These are phyloP conservation scores for Lethocerus indicus DNA, from an alignment of 1,140 invertebrate species.

Conservation along the genomic window DNA sequence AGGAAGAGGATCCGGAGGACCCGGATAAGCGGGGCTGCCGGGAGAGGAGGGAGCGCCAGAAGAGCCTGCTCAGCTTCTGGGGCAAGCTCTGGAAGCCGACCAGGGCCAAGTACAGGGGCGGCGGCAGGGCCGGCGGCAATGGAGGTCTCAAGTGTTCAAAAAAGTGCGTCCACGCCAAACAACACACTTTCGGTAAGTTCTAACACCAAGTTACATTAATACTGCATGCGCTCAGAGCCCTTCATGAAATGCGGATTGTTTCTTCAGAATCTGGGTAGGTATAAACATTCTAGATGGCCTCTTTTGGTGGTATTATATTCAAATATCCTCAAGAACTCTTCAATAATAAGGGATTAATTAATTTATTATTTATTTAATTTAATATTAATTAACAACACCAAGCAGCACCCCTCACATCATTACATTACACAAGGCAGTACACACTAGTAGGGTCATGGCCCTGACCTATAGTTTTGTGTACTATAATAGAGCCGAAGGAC, in stretches of 20 bases:
- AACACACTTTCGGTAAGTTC: conserved; percentile 8
- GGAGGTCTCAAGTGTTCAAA: too few species aligned
- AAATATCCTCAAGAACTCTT: too few species aligned
- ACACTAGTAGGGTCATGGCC: too few species aligned
- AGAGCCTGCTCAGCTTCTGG: background rate
- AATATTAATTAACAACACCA: too few species aligned
- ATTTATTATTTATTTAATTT: too few species aligned
- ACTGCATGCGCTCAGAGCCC: background rate
- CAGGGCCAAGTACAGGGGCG: conserved; percentile 16
- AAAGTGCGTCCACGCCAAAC: background rate
- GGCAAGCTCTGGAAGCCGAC: conserved; percentile 13
- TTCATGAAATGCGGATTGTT: background rate
- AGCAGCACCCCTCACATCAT: too few species aligned
- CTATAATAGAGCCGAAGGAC: too few species aligned
- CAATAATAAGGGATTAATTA: too few species aligned
- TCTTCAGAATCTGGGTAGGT: background rate
- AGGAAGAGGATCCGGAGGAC: conserved; percentile 7
- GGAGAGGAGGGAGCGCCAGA: background rate
- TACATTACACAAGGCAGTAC: too few species aligned
- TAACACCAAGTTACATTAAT: background rate
- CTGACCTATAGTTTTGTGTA: too few species aligned
- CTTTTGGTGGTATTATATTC: too few species aligned
- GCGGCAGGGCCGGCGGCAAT: conserved; percentile 9
- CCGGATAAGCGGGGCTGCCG: background rate
- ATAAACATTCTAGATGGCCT: background rate